These are phyloP conservation scores for Choloepus didactylus DNA, from an alignment of 2,797 vertebrate genomes.

Conservation along the genomic window DNA sequence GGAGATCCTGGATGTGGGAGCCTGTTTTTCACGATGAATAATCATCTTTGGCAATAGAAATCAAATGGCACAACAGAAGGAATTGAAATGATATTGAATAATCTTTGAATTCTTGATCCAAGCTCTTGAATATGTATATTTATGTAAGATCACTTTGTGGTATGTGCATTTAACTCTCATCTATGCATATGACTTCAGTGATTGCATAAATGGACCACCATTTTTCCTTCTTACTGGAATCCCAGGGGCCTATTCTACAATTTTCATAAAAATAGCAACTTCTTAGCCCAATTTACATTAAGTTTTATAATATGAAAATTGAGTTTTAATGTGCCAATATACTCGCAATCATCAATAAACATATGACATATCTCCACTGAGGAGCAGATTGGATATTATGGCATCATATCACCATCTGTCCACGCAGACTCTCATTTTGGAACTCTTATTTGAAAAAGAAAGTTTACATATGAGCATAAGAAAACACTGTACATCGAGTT, in stretches of 20 bases:
- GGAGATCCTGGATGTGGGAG: background rate
- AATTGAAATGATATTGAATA: constrained; percentile 63
- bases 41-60: constrained; percentile 43
- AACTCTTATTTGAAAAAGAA: constrained; percentile 75
- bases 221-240: constrained; percentile 58
- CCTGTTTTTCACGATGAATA: constrained; percentile 65
- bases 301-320: constrained; percentile 73
- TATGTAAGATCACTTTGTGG: constrained; percentile 45
- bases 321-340: constrained; percentile 66
- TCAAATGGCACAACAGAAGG: constrained; percentile 59
- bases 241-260: background rate
- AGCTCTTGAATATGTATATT: constrained; percentile 29
- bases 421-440: constrained; percentile 62
- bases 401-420: constrained; percentile 77
- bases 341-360: constrained; percentile 80
- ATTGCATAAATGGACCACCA: constrained; percentile 23
- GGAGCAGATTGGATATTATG: constrained; percentile 75
- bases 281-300: constrained; percentile 63
- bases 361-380: constrained; percentile 75
- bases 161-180: constrained; percentile 55
- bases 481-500: background rate
- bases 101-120: constrained; percentile 49
- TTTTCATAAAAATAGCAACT: constrained; percentile 70
- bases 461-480: constrained; percentile 69
- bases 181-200: background rate